These are phyloP conservation scores for Oeneis ivallda DNA, from an alignment of 2,888 invertebrate genomes.

Conservation along the genomic window DNA sequence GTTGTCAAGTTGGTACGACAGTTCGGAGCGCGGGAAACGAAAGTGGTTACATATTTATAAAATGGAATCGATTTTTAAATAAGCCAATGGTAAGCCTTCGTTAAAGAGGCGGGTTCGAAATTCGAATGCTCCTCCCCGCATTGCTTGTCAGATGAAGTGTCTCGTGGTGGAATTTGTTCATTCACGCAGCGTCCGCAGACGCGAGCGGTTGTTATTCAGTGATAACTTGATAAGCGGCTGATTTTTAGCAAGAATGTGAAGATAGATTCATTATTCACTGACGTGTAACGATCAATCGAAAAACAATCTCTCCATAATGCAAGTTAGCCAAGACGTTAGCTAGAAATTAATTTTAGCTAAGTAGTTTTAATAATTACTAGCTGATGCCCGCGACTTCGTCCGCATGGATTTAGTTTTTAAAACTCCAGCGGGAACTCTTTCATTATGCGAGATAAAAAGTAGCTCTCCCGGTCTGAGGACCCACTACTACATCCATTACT, in stretches of 20 bases:
- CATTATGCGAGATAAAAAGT: too few species aligned
- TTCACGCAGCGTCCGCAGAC: conserved; percentile 64
- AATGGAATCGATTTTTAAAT: conserved; percentile 81
- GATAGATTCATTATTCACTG: too few species aligned
- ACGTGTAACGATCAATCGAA: too few species aligned
- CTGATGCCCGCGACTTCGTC: too few species aligned
- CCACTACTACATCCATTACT: too few species aligned
- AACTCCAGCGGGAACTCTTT: too few species aligned
- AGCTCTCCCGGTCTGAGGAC: too few species aligned
- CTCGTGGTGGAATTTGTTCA: conserved; percentile 70
- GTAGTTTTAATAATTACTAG: too few species aligned
- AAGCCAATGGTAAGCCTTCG: conserved; percentile 71
- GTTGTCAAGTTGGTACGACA: conserved; percentile 40
- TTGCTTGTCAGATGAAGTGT: conserved; percentile 71
- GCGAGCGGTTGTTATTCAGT: conserved; percentile 47
- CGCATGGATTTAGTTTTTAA: too few species aligned
- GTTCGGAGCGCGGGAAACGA: conserved; percentile 52
- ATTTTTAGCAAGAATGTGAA: background rate
- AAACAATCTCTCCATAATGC: too few species aligned
- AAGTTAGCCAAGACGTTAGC: too few species aligned
- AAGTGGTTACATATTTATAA: conserved; percentile 82
- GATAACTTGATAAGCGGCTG: background rate
- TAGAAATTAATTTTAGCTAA: too few species aligned
- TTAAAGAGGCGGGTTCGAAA: conserved; percentile 62
- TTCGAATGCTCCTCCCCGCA: conserved; percentile 64